Evolutionary conservation across 2,113 vertebrate genomes (phyloP).

Genomic region (Scortum barcoo): DNA sequence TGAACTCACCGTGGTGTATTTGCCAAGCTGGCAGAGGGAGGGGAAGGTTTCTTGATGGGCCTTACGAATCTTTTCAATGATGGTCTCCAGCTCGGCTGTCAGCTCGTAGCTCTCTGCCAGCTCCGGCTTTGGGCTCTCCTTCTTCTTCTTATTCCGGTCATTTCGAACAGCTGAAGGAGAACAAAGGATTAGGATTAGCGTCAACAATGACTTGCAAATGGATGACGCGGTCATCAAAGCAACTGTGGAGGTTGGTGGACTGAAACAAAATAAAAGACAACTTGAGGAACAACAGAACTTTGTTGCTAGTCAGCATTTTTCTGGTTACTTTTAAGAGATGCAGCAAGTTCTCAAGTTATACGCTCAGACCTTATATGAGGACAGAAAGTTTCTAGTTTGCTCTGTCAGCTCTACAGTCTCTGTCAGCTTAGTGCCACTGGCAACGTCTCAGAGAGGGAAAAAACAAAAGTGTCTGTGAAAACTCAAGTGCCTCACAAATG

Average conservation of each 20-base stretch:
- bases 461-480: constrained; percentile 25
- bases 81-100: constrained; percentile 93
- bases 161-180: constrained; percentile 92
- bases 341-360: constrained; percentile 7
- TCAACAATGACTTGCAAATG: constrained; percentile 1
- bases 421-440: constrained; percentile 25
- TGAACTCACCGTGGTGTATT: constrained; percentile 95
- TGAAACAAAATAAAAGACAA: neutral
- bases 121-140: constrained; percentile 92
- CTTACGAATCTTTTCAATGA: constrained; percentile 96
- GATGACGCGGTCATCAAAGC: neutral
- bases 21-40: constrained; percentile 97
- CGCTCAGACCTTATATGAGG: constrained; percentile 19
- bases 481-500: constrained; percentile 11
- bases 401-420: constrained; percentile 20
- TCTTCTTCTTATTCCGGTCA: constrained; percentile 98
- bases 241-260: neutral
- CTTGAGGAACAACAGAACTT: constrained; percentile 15
- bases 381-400: constrained; percentile 19
- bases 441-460: constrained; percentile 19
- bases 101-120: constrained; percentile 94
- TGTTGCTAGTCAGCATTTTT: constrained; percentile 2
- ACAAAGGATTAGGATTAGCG: constrained; percentile 44
- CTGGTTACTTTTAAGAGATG: constrained; percentile 11
- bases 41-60: constrained; percentile 99